Base-by-base conservation (phyloP, 2,888 invertebrate genomes). In the Lordiphosa fenestrarum region DNA sequence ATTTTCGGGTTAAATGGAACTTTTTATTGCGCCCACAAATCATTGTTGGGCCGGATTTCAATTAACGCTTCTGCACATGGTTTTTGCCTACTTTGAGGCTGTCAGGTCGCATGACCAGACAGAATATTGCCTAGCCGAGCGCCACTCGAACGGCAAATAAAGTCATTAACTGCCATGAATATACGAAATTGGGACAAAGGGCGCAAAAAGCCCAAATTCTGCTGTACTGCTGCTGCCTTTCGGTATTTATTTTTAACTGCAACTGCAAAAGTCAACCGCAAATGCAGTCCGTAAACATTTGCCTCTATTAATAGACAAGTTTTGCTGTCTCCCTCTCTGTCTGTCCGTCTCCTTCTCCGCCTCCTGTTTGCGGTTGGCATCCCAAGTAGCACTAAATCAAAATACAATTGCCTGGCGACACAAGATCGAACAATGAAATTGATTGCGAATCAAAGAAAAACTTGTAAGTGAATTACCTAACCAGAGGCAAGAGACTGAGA, bases 21-120 rank as follows among this genome's bases (percentile, higher is more conserved):
- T 66, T 78, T 78, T 78, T 78, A 78, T 75, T 72, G 63, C 70
- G 66, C 66, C 30, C 72, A 82, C 75, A 82, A 76, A 76, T 82
- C 76, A 81, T 74, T 59, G 44, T 56, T n/a, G 44, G 23, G 69
- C 77, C 71, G 53, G 73, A 59, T 82, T 80, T 83, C 83, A 83
- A 77, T 78, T 78, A 78, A 76, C 71, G 77, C 69, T 57, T 65
- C 46, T 53, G 42, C 56, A 49, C 36, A 42, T 38, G 39, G 41
- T 40, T 30, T 30, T 21, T 50, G 21, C 21, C 37, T 13, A 39
- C 19, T 49, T 52, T 42, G 53, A 38, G 44, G n/a, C 23, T 52
- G 35, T 30, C 49, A 38, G 15, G 42, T 9, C 15, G 30, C 44
- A 44, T 44, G 44, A 44, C 44, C 30, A 9, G 23, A 25, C 30